These are phyloP conservation scores for Carcharodon carcharias DNA, from an alignment of 2,797 vertebrate genomes.

Conservation along the genomic window DNA sequence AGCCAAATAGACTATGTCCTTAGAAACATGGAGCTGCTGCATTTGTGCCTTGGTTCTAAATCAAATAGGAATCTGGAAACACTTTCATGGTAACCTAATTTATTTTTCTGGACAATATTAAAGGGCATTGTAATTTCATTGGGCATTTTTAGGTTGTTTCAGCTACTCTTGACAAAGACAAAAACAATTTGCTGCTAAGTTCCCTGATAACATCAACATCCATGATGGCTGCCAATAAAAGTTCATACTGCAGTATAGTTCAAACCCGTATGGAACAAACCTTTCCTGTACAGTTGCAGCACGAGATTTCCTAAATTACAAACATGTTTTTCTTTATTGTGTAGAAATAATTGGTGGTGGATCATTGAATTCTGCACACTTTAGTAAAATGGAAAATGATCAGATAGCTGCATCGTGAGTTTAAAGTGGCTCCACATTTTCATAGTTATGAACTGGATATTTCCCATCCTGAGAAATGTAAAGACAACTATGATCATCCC, in stretches of 20 bases:
- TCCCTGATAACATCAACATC: background rate
- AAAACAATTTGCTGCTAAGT: background rate
- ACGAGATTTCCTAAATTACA: background rate
- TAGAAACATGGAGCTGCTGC: background rate
- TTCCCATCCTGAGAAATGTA: background rate
- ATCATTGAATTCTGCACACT: background rate
- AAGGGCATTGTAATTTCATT: background rate
- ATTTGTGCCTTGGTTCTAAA: background rate
- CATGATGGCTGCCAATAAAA: background rate
- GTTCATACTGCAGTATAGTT: background rate
- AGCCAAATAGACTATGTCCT: background rate
- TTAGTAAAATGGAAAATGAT: background rate
- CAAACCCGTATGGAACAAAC: background rate
- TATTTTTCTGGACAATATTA: background rate
- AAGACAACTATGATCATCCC: slow-evolving; percentile 14
- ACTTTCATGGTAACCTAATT: background rate
- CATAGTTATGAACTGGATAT: background rate
- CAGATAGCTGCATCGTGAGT: background rate
- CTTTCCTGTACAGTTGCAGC: background rate
- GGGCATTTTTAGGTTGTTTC: background rate
- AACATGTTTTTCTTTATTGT: background rate
- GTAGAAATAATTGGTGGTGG: background rate
- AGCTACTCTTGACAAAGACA: background rate
- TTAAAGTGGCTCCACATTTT: background rate
- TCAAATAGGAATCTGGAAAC: background rate